A percentile compares a stretch with the other conserved stretches of the same genome.
phyloP scores from a whole-genome alignment of 2,797 vertebrate genomes.

The Sebastes kiyomatsui region DNA sequence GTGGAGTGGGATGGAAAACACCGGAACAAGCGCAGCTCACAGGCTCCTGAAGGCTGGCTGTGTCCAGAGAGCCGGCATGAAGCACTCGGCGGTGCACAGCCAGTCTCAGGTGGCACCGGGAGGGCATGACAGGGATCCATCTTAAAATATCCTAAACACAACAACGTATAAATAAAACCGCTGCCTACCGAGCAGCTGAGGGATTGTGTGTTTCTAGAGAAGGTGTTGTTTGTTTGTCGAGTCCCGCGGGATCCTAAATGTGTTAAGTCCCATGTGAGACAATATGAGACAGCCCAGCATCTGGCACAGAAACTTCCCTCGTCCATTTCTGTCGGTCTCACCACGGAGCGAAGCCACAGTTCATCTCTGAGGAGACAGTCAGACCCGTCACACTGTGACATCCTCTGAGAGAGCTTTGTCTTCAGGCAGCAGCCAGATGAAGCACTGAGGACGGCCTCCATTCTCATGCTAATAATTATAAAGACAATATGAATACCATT shows the following conservation, averaged over 20 bases:
- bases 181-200: slow-evolving; percentile 38
- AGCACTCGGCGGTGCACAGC: slow-evolving; percentile 26
- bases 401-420: slow-evolving; percentile 22
- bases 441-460: neutral
- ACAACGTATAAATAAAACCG: slow-evolving; percentile 17
- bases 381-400: slow-evolving; percentile 12
- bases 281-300: slow-evolving; percentile 35
- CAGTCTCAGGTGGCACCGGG: slow-evolving; percentile 38
- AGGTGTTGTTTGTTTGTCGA: slow-evolving; percentile 58
- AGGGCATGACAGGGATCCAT: slow-evolving; percentile 16
- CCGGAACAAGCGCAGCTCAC: slow-evolving; percentile 19
- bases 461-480: slow-evolving; percentile 18
- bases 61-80: slow-evolving; percentile 45
- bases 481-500: slow-evolving; percentile 5
- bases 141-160: slow-evolving; percentile 54
- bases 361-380: slow-evolving; percentile 25
- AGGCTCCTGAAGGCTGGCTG: slow-evolving; percentile 14
- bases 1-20: slow-evolving; percentile 39
- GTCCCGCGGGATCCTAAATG: slow-evolving; percentile 58
- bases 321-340: slow-evolving; percentile 33
- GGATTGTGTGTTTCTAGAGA: slow-evolving; percentile 36
- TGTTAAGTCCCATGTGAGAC: slow-evolving; percentile 62
- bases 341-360: slow-evolving; percentile 21
- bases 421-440: neutral
- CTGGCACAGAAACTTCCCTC: slow-evolving; percentile 36